These are phyloP conservation scores for Cossypha caffra DNA, from an alignment of 2,797 vertebrate genomes.

Conservation along the genomic window DNA sequence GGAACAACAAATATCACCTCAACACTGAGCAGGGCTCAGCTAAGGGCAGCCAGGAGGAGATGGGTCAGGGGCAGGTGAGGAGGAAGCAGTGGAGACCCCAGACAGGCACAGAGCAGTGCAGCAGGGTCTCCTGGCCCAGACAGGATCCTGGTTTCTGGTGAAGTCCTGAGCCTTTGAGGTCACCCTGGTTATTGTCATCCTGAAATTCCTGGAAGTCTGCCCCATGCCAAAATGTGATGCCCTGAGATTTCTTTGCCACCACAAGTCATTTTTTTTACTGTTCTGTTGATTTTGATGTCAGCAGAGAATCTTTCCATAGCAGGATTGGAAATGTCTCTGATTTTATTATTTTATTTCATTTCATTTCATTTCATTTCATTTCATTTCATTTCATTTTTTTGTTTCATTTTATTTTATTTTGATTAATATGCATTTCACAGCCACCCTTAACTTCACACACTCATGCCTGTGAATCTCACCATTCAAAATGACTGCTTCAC, in stretches of 20 bases:
- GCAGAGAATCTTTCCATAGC: neutral
- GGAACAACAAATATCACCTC: neutral
- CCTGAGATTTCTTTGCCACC: neutral
- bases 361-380: too few relatives aligned
- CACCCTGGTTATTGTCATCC: neutral
- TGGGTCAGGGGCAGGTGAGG: neutral
- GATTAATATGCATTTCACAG: neutral
- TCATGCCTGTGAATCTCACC: neutral
- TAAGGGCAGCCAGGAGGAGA: accelerated
- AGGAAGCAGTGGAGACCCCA: neutral
- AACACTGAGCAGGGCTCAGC: neutral
- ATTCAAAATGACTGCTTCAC: neutral
- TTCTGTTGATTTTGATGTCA: neutral
- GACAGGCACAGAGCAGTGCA: neutral
- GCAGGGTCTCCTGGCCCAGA: neutral
- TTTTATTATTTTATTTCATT: neutral
- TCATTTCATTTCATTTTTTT: neutral
- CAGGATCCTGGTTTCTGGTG: neutral
- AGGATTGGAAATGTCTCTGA: neutral
- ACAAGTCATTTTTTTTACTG: neutral
- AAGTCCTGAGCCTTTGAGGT: neutral
- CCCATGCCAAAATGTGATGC: neutral
- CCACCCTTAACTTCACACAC: neutral
- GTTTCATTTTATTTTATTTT: neutral
- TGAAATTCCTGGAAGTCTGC: neutral